These are phyloP conservation scores for Amphiduros pacificus DNA, from an alignment of 2,888 invertebrate species.

Conservation along the genomic window DNA sequence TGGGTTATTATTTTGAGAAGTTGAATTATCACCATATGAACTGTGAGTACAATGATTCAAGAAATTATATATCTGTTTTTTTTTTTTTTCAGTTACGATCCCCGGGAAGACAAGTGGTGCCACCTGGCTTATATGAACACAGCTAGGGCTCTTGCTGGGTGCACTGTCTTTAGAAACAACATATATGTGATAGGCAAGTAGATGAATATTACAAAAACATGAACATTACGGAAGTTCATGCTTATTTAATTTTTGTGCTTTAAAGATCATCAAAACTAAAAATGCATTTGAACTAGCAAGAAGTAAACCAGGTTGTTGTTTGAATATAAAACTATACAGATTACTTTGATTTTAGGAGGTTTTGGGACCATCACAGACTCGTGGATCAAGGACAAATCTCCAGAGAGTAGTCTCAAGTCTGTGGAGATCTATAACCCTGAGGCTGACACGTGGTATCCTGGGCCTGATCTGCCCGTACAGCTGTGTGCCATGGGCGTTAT, in stretches of 20 bases:
- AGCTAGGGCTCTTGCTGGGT: conserved; percentile 26
- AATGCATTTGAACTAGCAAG: background rate
- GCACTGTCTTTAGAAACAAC: conserved; percentile 29
- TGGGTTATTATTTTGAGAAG: background rate
- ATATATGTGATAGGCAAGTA: conserved; percentile 28
- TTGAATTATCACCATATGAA: background rate
- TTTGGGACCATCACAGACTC: conserved; percentile 27
- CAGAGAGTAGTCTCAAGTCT: conserved; percentile 66
- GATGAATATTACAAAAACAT: too few relatives aligned
- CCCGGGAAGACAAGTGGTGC: conserved; percentile 25
- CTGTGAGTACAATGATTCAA: too few relatives aligned
- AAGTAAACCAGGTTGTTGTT: background rate
- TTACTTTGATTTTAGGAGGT: conserved; percentile 21
- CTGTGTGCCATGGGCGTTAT: conserved; percentile 31
- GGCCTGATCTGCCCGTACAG: conserved; percentile 24
- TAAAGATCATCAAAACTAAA: background rate
- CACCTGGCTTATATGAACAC: conserved; percentile 22
- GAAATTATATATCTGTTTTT: too few relatives aligned
- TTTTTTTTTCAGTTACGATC: conserved; percentile 25
- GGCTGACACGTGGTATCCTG: conserved; percentile 68
- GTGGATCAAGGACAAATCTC: conserved; percentile 27
- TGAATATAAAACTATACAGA: too few relatives aligned
- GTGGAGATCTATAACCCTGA: conserved; percentile 81
- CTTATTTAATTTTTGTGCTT: background rate
- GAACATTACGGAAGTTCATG: too few relatives aligned